Base-by-base conservation (phyloP, 2,113 vertebrate genomes). In the Crotalus helleri region DNA sequence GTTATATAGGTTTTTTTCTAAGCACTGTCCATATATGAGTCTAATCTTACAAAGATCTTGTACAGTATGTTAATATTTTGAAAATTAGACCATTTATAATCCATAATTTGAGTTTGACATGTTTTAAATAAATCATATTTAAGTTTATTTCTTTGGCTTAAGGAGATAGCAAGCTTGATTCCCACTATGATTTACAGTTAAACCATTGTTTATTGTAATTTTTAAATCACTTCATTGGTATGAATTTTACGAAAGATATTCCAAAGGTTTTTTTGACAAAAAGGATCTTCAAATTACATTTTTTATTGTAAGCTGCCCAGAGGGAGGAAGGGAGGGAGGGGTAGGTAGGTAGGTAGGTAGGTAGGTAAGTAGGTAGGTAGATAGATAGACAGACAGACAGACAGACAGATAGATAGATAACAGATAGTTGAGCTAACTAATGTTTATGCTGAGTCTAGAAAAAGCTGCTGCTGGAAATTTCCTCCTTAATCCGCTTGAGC, bases 401-500 rank as follows among this genome's bases (percentile, higher is more conserved):
- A 21, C 24, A 24, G 58, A 59, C 15, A 24, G 6, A 59, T 61
- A 5, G 58, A 21, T 55, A 24, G 6, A 59, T 64, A 93, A 59
- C 94, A 96, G 94, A 93, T 94, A 94, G 93, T 94, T 85, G 92
- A 59, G 91, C 94, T 96, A 96, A 95, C 95, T 94, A 93, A 93
- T 96, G 58, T 96, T 55, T 15, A 5, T 91, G 51, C 95, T 97
- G 94, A 89, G 90, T 93, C 88, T 96, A 99, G 99, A 97, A 94
- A 99, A 99, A 97, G 97, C 97, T 58, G 93, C 98, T 93, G 97
- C 98, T 96, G 98, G 98, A 87, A 98, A 96, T 95, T 97, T 99
- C 96, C 98, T 99, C 61, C 97, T 99, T 94, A 99, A 99, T 97
- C 99, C 98, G 46, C 98, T 99, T 96, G 99, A 99, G 85, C 98